Evolutionary conservation across 1,140 invertebrate species (phyloP).

Genomic region (Archegozetes longisetosus): DNA sequence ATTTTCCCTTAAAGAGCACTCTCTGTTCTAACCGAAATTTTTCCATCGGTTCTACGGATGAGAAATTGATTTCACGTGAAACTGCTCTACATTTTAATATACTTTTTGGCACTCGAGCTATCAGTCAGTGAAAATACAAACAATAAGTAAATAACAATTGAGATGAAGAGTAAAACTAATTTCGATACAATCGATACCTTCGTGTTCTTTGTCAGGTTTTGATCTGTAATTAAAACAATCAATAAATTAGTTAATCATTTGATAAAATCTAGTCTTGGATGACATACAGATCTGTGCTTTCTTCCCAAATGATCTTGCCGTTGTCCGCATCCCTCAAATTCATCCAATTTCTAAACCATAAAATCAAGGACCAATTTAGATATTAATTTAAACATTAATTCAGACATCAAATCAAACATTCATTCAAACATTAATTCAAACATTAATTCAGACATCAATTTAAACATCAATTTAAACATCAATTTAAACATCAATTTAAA

Average conservation of each 20-base stretch:
- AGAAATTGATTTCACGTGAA: conserved; percentile 96
- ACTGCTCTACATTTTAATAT: conserved; percentile 90
- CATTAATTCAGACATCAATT: too few relatives aligned
- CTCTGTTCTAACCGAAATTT: conserved; percentile 93
- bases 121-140: conserved; percentile 17
- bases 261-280: conserved; percentile 6
- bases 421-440: background rate
- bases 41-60: conserved; percentile 86
- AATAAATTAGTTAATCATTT: conserved; percentile 6
- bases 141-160: conserved; percentile 3
- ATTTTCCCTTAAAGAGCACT: conserved; percentile 50
- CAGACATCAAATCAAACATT: background rate
- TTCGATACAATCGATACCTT: conserved; percentile 36
- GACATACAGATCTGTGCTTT: conserved; percentile 83
- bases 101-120: conserved; percentile 81
- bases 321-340: conserved; percentile 87
- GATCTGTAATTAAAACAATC: conserved; percentile 38
- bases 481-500: background rate
- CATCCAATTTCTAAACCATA: conserved; percentile 84
- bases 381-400: conserved; percentile 15
- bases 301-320: conserved; percentile 93
- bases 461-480: background rate
- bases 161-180: background rate
- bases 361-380: conserved; percentile 15
- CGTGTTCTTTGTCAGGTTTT: conserved; percentile 74